Base-by-base conservation (phyloP, 2,113 vertebrate species). In the Dunckerocampus dactyliophorus region DNA sequence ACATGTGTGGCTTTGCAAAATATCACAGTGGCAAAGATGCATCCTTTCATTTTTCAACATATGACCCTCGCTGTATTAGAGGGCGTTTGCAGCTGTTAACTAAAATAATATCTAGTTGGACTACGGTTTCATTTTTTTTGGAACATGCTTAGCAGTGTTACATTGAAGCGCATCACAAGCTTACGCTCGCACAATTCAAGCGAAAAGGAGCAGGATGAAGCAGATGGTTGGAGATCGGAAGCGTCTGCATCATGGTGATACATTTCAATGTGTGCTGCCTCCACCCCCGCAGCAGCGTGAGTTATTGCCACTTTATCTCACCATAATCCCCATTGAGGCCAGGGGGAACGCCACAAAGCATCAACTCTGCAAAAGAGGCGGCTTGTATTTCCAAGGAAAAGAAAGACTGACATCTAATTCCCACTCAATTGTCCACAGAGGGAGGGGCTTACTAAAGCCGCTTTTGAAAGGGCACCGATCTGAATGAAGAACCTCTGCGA, bases 391-490 rank as follows among this genome's bases (percentile, higher is more conserved):
- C 70, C 34, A 21, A 63, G 13, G 49, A 64, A 84, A 82, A 86
- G 81, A 34, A 34, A 5, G 60, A 85, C 79, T 67, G 75, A 75
- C 75, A 75, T 80, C 71, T 71, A 86, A 88, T 91, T 88, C 84
- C 75, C 77, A 74, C 74, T 52, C 13, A 43, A 79, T 63, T 81
- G 72, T 66, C 85, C 77, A 73, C 39, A 15, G 11, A 15, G 74
- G 60, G 77, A 17, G 75, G 71, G 69, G 63, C 45, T 65, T 81
- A 67, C 48, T 74, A 84, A 89, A 89, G 86, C 87, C 80, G 83
- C 80, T 83, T n/a, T 82, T 83, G 72, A 81, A 80, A 87, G 82
- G 77, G 77, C 72, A 74, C 64, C 68, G 74, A 82, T 85, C 72
- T 80, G 28, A 8, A 37, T 17, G 77, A 79, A 73, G 67, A 74